phyloP scores from a whole-genome alignment of 1,140 invertebrate species.

The Odontomachus brunneus region DNA sequence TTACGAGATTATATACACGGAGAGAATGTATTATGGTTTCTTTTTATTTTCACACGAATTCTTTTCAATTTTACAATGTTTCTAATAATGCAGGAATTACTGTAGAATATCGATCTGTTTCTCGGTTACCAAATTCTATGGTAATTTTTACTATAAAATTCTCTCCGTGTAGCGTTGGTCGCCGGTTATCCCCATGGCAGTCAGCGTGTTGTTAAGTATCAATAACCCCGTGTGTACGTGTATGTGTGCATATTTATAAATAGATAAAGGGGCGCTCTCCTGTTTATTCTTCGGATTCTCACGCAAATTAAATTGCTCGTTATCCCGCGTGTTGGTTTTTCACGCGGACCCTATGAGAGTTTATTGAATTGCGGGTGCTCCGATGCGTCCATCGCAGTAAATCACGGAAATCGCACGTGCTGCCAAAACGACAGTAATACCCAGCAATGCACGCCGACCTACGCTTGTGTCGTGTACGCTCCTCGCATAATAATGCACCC shows the following conservation, averaged over 20 bases:
- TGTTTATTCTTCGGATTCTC: neutral
- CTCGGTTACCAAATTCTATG: too few species aligned
- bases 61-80: too few species aligned
- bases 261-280: neutral
- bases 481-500: conserved; percentile 67
- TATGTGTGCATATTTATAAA: neutral
- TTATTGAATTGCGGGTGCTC: conserved; percentile 44
- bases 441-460: conserved; percentile 53
- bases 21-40: too few species aligned
- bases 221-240: too few species aligned
- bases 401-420: conserved; percentile 68
- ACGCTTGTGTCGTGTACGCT: conserved; percentile 47
- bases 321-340: conserved; percentile 27
- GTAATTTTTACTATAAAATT: too few species aligned
- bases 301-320: conserved; percentile 16
- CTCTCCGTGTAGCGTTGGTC: too few species aligned
- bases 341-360: conserved; percentile 4
- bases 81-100: too few species aligned
- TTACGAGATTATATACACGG: too few species aligned
- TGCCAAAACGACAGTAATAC: conserved; percentile 74
- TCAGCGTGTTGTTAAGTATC: too few species aligned
- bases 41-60: too few species aligned
- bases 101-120: too few species aligned
- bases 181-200: too few species aligned
- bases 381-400: conserved; percentile 58